Evolutionary conservation across 2,113 vertebrate species (phyloP).

Genomic region (Eleginops maclovinus): DNA sequence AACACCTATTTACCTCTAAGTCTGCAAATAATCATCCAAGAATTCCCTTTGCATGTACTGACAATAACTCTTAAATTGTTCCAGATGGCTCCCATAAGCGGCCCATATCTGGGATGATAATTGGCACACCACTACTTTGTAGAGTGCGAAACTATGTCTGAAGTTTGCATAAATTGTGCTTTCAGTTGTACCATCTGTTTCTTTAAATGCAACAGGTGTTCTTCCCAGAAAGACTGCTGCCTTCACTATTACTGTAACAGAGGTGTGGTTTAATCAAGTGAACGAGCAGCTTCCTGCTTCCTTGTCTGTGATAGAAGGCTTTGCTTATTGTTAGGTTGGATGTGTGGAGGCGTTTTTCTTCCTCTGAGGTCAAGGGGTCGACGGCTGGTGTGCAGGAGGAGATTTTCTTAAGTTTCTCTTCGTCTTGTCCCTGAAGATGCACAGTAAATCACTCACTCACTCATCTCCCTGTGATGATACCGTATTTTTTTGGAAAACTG

Average conservation of each 20-base stretch:
- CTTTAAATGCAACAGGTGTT: conserved; percentile 47
- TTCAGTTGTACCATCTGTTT: conserved; percentile 30
- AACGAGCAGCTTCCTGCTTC: conserved; percentile 29
- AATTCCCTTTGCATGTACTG: not conserved
- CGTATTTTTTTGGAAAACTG: not conserved
- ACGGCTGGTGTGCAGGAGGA: conserved; percentile 42
- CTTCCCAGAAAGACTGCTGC: conserved; percentile 11
- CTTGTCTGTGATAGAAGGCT: conserved; percentile 7
- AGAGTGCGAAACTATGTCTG: not conserved
- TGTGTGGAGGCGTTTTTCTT: conserved; percentile 11
- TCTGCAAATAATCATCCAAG: not conserved
- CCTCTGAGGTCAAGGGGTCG: conserved; percentile 43
- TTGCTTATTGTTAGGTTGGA: conserved; percentile 14
- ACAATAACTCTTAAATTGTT: not conserved
- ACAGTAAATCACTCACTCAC: not conserved
- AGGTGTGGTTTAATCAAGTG: conserved; percentile 8
- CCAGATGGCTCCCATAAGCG: not conserved
- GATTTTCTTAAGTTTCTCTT: conserved; percentile 40
- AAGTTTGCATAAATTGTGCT: not conserved
- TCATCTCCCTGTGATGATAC: not conserved
- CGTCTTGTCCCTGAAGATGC: conserved; percentile 1
- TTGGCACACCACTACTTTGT: not conserved
- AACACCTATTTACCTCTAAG: not conserved
- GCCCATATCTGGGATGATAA: not conserved
- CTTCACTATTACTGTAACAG: not conserved